Base-by-base conservation (phyloP, 2,113 vertebrate species). In the Etheostoma cragini region DNA sequence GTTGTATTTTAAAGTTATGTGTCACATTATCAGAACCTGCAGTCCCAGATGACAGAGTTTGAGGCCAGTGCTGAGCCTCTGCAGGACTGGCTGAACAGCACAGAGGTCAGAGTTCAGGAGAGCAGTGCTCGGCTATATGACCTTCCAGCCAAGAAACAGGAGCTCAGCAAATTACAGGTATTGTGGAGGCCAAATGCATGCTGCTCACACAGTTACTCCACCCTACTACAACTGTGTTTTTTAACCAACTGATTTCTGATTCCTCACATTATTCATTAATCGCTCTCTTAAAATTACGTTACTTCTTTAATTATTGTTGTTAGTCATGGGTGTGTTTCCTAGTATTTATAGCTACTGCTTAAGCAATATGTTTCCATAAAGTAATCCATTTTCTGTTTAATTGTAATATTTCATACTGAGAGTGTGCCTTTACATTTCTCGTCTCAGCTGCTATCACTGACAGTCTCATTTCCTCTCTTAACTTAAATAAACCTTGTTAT, bases 81-180 rank as follows among this genome's bases (percentile, higher is more conserved):
- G 15, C 96, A 98, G 89, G 95, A 95, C 61, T 99, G 98, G 97
- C 93, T 99, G 78, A 96, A 93, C 76, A 91, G 93, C 86, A 97
- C 97, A 0, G 97, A 98, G 88, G 93, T 91, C 85, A 88, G 82
- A 75, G 95, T 99, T 13, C 97, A 96, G 33, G 96, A 96, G 76
- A 97, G 97, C 91, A 97, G 95, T 63, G 90, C 93, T 76, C 95
- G 96, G 6, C 96, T 99, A 2, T 96, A 97, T 0, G 97, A 99
- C 77, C 95, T 99, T 52, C 94, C 96, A 0, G 96, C 97, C 24
- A 99, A 99, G 93, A 97, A 92, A 78, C 95, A 96, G 78, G 97
- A 99, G 64, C 97, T 98, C 63, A 95, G 96, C 76, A 98, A 97
- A 79, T 93, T 99, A n/a, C 97, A 99, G 98, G 98, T 99, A 93